Conservation (phyloP, 2,113 vertebrate species). For the Tor tambroides region DNA sequence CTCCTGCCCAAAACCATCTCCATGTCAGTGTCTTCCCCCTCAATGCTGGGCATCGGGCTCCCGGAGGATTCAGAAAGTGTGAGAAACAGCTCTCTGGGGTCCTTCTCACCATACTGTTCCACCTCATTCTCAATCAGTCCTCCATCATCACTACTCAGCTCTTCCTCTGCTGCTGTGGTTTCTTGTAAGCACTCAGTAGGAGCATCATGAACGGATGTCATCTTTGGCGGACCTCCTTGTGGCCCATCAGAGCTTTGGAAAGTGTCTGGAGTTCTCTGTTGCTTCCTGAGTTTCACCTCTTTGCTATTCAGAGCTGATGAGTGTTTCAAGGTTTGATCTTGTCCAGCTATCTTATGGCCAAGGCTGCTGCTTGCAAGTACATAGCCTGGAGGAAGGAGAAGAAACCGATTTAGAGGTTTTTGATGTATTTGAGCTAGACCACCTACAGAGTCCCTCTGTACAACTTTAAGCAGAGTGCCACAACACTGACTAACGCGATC, state of each 20-base stretch:
- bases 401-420: slow-evolving; percentile 30
- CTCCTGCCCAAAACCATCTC: slow-evolving; percentile 6
- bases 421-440: not conserved
- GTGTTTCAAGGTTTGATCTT: not conserved
- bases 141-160: slow-evolving; percentile 30
- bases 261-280: not conserved
- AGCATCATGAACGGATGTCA: not conserved
- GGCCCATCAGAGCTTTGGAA: not conserved
- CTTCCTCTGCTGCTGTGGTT: not conserved
- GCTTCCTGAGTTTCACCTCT: not conserved
- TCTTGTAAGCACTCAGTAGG: not conserved
- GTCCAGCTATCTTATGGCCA: not conserved
- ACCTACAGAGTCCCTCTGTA: slow-evolving; percentile 3
- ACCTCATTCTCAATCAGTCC: slow-evolving; percentile 10
- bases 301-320: slow-evolving; percentile 5
- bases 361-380: not conserved
- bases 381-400: slow-evolving; percentile 42
- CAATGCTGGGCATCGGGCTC: slow-evolving; percentile 52
- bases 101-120: slow-evolving; percentile 13
- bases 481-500: slow-evolving; percentile 54
- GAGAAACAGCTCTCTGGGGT: slow-evolving; percentile 47
- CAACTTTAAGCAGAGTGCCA: slow-evolving; percentile 59
- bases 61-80: slow-evolving; percentile 62
- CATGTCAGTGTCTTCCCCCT: slow-evolving; percentile 19
- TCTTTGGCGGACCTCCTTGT: not conserved